Conservation (phyloP, 2,888 invertebrate genomes). For the Drosophila rellima region DNA sequence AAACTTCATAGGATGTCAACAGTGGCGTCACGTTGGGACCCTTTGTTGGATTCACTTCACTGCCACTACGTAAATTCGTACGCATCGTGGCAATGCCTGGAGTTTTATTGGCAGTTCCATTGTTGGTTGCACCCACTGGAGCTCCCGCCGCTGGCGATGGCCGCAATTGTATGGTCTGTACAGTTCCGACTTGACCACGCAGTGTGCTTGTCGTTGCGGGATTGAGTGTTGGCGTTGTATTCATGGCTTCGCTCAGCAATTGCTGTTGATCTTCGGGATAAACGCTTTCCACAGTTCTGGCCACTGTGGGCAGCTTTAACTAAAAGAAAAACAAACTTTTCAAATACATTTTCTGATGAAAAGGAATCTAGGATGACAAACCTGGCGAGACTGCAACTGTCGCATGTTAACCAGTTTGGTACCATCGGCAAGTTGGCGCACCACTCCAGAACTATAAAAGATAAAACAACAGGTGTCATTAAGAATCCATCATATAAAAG, state of each 20-base stretch:
- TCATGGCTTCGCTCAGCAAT: slow-evolving; percentile 33
- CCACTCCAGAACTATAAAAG: slow-evolving; percentile 74
- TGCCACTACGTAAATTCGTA: slow-evolving; percentile 29
- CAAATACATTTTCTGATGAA: too few species aligned
- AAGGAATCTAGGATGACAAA: slow-evolving; percentile 37
- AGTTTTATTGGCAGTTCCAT: slow-evolving; percentile 57
- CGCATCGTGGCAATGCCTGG: slow-evolving; percentile 29
- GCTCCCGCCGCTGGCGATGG: slow-evolving; percentile 50
- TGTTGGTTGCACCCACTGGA: slow-evolving; percentile 38
- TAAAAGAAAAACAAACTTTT: slow-evolving; percentile 20
- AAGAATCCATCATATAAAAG: too few species aligned
- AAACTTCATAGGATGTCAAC: slow-evolving; percentile 83
- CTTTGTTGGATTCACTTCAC: slow-evolving; percentile 45
- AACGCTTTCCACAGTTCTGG: slow-evolving; percentile 40
- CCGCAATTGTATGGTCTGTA: slow-evolving; percentile 70
- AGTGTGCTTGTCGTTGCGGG: slow-evolving; percentile 53
- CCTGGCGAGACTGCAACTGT: slow-evolving; percentile 72
- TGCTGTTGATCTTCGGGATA: slow-evolving; percentile 50
- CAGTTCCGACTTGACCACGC: slow-evolving; percentile 77
- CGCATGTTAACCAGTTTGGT: slow-evolving; percentile 75
- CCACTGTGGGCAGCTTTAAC: slow-evolving; percentile 61
- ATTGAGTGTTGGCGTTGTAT: slow-evolving; percentile 19
- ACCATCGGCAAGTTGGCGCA: slow-evolving; percentile 70
- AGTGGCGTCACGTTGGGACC: slow-evolving; percentile 75
- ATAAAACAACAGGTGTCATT: background rate